Evolutionary conservation across 2,797 vertebrate species (phyloP), one percentile per base, ranked within the genome.

Genomic region (Acanthurus leucopareius): DNA sequence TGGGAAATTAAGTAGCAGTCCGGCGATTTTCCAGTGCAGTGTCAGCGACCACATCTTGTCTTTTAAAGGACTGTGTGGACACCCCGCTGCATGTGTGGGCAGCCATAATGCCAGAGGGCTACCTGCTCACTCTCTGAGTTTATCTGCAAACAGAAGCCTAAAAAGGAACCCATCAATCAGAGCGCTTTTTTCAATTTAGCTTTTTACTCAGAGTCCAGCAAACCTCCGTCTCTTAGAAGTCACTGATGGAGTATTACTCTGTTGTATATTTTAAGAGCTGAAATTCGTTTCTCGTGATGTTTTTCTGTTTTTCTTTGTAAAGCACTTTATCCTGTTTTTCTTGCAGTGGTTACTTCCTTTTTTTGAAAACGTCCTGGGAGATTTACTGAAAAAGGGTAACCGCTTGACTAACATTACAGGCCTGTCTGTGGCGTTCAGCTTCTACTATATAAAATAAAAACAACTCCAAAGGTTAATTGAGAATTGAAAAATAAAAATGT

Each of bases 1-100:
- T 28, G 92, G 92, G 93, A 94, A 94, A 95, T 93, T 88, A 92
- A 90, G 85, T n/a, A 86, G 85, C 88, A 79, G 83, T 73, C 82
- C 49, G 28, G 72, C 47, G 13, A 82, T 90, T 86, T 89, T 91
- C 81, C 79, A 89, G 81, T 87, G 87, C 90, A 62, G 80, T 40
- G 85, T 93, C 88, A 93, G 93, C 90, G 76, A 73, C 80, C 73
- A 10, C 84, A 80, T 81, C 83, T 78, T 72, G 54, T 9, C 54
- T 35, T 77, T 67, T 73, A 62, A 57, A 75, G 77, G 75, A 19
- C 4, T 44, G 83, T 20, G 77, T 7, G 17, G 77, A 87, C 57
- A 25, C 51, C 61, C 65, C 19, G 69, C 82, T 77, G 64, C 44
- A 20, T 58, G 63, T 65, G 86, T 84, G 80, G 74, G 80, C 25